Base-by-base conservation (phyloP, 2,797 vertebrate species). In the Oryzias dopingdopingensis region DNA sequence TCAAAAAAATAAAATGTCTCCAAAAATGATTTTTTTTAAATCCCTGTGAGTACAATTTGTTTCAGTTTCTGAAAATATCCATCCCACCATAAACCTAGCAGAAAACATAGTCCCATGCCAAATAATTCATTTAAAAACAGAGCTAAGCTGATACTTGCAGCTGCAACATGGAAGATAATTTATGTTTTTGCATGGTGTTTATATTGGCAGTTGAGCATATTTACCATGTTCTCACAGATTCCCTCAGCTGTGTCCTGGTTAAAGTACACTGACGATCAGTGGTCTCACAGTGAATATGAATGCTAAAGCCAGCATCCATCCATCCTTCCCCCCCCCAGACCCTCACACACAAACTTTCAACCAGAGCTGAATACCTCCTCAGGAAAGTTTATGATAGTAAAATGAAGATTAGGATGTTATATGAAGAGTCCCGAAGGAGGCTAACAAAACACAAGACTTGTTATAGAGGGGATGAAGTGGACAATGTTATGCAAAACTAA, bases 391-490 rank as follows among this genome's bases (percentile, higher is more conserved):
- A 68, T 62, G 62, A 70, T 68, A 64, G 60, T 61, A 75, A 77
- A 79, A 74, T 69, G 77, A 74, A 86, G 81, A 85, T 84, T 69
- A 74, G 70, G 49, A 60, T 66, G 84, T 80, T 75, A 82, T 42
- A 47, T 55, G 80, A 87, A 79, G 68, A 53, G 50, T 75, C 80
- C 76, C 79, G 26, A 40, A 66, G 78, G 76, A 74, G 55, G 52
- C 67, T 50, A 67, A 75, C 66, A 81, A 82, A 84, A 83, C 68
- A 72, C 70, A 82, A 75, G 62, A 82, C 86, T 80, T 83, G 79
- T 70, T 76, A 68, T 62, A 56, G 61, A 57, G 61, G 54, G 58
- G 51, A 61, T 54, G 67, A 80, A 80, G 69, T 18, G 48, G 70
- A 81, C 79, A 74, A 49, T 60, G 54, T 62, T 66, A 54, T 55